Base-by-base conservation (phyloP, 2,888 invertebrate genomes). In the Luffia ferchaultella region DNA sequence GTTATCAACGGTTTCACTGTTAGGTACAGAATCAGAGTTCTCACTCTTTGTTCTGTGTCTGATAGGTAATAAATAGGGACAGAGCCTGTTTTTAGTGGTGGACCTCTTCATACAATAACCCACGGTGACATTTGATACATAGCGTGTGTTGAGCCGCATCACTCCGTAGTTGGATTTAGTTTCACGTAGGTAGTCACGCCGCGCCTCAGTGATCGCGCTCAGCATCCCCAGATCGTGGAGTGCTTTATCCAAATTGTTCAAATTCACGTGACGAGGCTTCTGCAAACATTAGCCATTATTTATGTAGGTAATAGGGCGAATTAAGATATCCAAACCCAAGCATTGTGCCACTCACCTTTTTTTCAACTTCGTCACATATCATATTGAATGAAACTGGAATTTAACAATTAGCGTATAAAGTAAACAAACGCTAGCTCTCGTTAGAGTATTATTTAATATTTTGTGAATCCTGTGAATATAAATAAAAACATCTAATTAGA, bases 31-130 rank as follows among this genome's bases (percentile, higher is more conserved):
- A 57, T 88, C 88, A 3, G 88, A 87, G 67, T 88, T 88, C 63
- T 88, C 88, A 64, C 88, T 88, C 70, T 86, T 86, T 57, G 87
- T 87, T 67, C 87, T 75, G 61, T 86, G 86, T 57, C 88, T 70
- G 53, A 86, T 84, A 45, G 86, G 85, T 57, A 86, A 61, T 46
- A 80, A 75, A 64, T 88, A 88, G 2, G 88, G 88, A 63, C 86
- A 87, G 55, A 86, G 84, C 62, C 88, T 77, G 70, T 85, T 85
- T 61, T 86, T 85, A 50, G 78, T 80, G 45, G 85, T 68, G 42
- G 80, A 68, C 55, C 85, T 71, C 60, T 85, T 82, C 75, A 87
- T 85, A 61, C 86, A 84, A 63, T 86, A 87, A 5, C 87, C 87
- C 56, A 88, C 86, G 16, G 87, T 87, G 51, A 88, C 88, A 62